These are phyloP conservation scores for Homarus americanus DNA, from an alignment of 1,140 invertebrate genomes.

Conservation along the genomic window DNA sequence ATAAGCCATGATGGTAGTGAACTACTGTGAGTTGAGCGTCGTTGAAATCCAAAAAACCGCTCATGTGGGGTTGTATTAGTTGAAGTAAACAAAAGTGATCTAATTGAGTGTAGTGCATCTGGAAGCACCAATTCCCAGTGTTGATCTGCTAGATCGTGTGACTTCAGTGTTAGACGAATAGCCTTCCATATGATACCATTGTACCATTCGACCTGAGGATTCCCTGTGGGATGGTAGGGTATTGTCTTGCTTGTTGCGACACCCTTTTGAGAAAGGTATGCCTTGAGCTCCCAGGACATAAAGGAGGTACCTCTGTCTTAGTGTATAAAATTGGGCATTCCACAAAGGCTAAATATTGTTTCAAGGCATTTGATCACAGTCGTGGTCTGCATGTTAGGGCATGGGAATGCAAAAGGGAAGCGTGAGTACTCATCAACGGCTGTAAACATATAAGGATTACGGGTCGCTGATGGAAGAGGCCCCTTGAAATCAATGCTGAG, in stretches of 20 bases:
- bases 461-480: no score
- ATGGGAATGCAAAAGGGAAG: no score
- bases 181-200: conserved; percentile 75
- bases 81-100: conserved; percentile 30
- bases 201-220: conserved; percentile 60
- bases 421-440: no score
- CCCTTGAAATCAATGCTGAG: no score
- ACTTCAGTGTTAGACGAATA: conserved; percentile 61
- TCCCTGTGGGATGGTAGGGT: conserved; percentile 41
- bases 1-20: conserved; percentile 37
- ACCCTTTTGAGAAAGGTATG: conserved; percentile 46
- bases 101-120: conserved; percentile 58
- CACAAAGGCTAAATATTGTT: no score
- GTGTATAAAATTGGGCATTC: no score
- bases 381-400: no score
- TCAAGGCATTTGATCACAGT: no score
- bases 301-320: conserved; percentile 30
- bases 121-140: conserved; percentile 56
- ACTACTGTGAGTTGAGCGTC: neutral
- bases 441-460: no score
- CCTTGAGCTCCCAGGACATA: conserved; percentile 39
- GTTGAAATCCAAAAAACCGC: conserved; percentile 8
- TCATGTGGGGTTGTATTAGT: conserved; percentile 34
- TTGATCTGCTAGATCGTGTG: conserved; percentile 8
- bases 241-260: conserved; percentile 35